phyloP scores from a whole-genome alignment of 2,113 vertebrate species.

The Pollachius pollachius region DNA sequence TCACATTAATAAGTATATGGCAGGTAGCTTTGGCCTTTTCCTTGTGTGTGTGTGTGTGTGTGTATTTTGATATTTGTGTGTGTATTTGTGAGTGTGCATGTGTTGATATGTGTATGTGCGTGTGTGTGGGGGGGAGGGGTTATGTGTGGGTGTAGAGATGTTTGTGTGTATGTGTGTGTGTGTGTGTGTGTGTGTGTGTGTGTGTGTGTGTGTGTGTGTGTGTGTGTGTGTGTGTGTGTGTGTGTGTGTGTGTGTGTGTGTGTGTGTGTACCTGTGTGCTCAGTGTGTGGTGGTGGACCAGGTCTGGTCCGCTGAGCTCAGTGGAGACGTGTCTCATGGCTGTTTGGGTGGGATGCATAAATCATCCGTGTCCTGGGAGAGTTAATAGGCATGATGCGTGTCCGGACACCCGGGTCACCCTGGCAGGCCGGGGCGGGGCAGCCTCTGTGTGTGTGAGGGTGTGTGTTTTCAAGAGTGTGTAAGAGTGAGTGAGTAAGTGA shows the following conservation, averaged over 20 bases:
- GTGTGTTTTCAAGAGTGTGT: neutral
- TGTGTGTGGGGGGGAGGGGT: neutral
- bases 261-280: no score
- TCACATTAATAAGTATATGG: neutral
- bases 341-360: slow-evolving; percentile 58
- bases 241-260: no score
- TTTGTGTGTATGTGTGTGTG: no score
- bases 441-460: neutral
- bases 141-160: no score
- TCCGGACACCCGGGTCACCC: slow-evolving; percentile 37
- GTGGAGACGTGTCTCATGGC: slow-evolving; percentile 49
- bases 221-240: no score
- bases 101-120: neutral
- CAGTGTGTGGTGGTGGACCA: no score
- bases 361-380: slow-evolving; percentile 48
- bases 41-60: neutral
- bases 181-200: no score
- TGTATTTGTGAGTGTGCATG: neutral
- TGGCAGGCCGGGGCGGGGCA: neutral
- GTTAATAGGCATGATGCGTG: slow-evolving; percentile 53
- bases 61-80: neutral
- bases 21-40: neutral
- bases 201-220: no score
- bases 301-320: neutral
- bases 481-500: neutral